Base-by-base conservation (phyloP, 2,113 vertebrate genomes). In the Ammospiza caudacuta region DNA sequence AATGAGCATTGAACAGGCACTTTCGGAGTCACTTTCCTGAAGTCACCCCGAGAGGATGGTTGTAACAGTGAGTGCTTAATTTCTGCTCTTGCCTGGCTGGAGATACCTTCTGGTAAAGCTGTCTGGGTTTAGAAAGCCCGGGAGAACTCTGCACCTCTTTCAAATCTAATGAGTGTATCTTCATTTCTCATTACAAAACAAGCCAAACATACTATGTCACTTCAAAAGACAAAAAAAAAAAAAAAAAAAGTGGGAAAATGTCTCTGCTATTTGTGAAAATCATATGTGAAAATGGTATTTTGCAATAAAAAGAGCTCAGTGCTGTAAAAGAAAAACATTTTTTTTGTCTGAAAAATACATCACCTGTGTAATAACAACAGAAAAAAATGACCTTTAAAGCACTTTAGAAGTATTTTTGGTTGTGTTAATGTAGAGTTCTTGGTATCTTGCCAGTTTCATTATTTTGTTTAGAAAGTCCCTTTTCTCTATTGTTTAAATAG, bases 381-480 rank as follows among this genome's bases (percentile, higher is more conserved):
- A 6, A 29, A n/a, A 91, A 91, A 84, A 44, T 23, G 44, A 94
- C 87, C 62, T 91, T 91, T 85, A 61, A 84, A 84, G 66, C 23
- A 51, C 37, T 68, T 82, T 25, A 73, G 67, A 92, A 49, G 49
- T 95, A 92, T 87, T 95, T 94, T 91, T 92, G 28, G 17, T 61
- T 73, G 41, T 89, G 37, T 85, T 87, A 68, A 39, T 41, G 14
- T 16, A 78, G 68, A 62, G 47, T 83, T 80, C 89, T 92, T 95
- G 95, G 77, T 55, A 37, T 54, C 12, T 8, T 62, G 93, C 94
- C 96, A 95, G 66, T 81, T 83, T 81, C 59, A 83, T 85, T 88
- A 94, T 80, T 96, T 91, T 94, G 94, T 94, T 96, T 95, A 95
- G 59, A 93, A 95, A 96, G 83, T 93, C 92, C 68, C 55, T 77